Percentiles rank a stretch among this genome's conserved stretches.
phyloP scores from a whole-genome alignment of 2,888 invertebrate genomes.

The Stratiomys singularior region DNA sequence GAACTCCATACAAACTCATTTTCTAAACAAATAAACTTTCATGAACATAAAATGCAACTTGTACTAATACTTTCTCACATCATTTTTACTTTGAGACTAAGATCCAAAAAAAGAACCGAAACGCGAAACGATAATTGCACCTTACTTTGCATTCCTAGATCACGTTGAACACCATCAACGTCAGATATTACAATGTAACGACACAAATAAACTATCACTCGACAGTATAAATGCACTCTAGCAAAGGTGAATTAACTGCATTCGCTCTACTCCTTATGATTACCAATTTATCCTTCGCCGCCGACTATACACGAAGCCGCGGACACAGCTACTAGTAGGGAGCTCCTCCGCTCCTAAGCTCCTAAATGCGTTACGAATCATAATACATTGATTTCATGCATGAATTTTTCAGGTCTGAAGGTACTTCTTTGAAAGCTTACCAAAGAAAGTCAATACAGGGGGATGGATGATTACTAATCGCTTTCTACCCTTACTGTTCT shows the following conservation, averaged over 20 bases:
- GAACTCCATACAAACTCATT: no score
- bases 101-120: not conserved
- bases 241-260: not conserved
- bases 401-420: not conserved
- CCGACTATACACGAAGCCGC: not conserved
- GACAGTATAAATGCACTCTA: not conserved
- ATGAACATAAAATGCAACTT: no score
- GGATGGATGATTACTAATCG: slow-evolving; percentile 27
- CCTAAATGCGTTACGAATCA: not conserved
- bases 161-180: not conserved
- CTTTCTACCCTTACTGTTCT: slow-evolving; percentile 17
- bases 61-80: not conserved
- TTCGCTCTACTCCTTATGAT: not conserved
- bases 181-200: not conserved
- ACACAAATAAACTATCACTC: not conserved
- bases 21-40: no score
- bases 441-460: slow-evolving; percentile 6
- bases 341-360: no score
- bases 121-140: no score
- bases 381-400: no score
- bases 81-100: not conserved
- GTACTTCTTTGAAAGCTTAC: not conserved
- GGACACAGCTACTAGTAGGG: not conserved
- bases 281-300: slow-evolving; percentile 23
- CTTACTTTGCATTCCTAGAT: no score